Percentiles rank a stretch among this genome's conserved stretches.
phyloP scores from a whole-genome alignment of 2,888 invertebrate species.

The Spodoptera exigua region DNA sequence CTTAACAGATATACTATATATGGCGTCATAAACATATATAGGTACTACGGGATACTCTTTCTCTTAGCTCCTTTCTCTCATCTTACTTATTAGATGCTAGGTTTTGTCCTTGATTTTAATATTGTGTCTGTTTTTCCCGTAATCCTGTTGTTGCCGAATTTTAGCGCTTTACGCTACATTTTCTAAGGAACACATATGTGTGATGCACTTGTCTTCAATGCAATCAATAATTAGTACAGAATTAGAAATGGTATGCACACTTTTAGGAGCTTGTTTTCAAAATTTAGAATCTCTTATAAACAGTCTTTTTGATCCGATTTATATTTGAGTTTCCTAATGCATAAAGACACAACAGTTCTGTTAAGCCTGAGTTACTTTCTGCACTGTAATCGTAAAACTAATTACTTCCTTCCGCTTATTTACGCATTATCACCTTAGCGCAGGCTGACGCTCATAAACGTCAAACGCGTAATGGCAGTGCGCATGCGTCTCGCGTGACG shows the following conservation, averaged over 20 bases:
- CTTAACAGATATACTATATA: conserved; percentile 11
- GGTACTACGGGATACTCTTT: no score
- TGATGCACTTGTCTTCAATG: no score
- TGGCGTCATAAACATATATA: no score
- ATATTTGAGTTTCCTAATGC: background rate
- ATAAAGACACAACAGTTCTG: conserved; percentile 1
- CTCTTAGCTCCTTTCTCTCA: background rate
- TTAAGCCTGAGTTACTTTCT: conserved; percentile 10
- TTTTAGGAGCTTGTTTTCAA: no score
- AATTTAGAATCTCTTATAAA: no score
- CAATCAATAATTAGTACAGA: no score
- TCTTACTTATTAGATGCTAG: background rate
- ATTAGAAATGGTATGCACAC: no score
- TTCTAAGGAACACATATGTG: no score
- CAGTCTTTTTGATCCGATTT: no score
- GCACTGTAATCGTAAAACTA: conserved; percentile 14
- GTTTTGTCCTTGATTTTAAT: conserved; percentile 3
- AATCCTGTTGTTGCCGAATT: no score
- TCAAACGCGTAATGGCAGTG: conserved; percentile 26
- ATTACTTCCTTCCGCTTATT: conserved; percentile 1
- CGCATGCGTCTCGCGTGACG: conserved; percentile 33
- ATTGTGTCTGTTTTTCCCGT: no score
- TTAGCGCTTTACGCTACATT: no score
- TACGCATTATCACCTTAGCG: conserved; percentile 18
- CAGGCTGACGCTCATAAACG: conserved; percentile 27